Conservation (phyloP, 2,113 vertebrate species). For the Ondatra zibethicus region DNA sequence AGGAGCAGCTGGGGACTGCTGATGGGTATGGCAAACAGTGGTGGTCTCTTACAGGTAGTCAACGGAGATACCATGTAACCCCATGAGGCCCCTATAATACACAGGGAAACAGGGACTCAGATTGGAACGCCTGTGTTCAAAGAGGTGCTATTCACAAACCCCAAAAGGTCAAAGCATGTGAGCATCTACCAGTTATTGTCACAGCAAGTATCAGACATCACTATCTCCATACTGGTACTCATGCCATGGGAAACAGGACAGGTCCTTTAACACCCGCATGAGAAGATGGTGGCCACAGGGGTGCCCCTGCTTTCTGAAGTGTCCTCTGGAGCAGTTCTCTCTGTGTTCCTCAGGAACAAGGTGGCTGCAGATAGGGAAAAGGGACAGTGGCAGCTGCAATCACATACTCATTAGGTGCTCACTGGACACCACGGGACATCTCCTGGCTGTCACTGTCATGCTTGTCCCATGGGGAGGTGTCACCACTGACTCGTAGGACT, state of each 20-base stretch:
- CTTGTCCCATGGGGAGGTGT: not conserved
- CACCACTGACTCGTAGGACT: not conserved
- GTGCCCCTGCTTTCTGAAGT: not conserved
- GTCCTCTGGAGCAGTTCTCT: not conserved
- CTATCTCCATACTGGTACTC: not conserved
- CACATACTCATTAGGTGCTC: not conserved
- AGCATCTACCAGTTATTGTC: accelerated
- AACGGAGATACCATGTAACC: accelerated
- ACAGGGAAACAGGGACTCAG: accelerated
- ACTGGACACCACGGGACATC: too few relatives aligned
- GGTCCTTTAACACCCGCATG: accelerated
- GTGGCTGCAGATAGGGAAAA: not conserved
- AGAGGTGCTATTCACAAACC: not conserved
- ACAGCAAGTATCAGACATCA: not conserved
- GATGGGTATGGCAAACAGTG: accelerated
- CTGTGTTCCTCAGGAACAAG: not conserved
- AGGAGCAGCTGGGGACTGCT: not conserved
- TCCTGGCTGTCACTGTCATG: not conserved
- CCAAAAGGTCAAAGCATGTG: not conserved
- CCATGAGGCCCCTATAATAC: not conserved
- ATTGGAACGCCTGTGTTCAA: accelerated
- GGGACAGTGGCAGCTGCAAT: not conserved
- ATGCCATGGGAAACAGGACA: accelerated
- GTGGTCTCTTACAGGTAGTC: not conserved
- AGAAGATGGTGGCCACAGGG: too few relatives aligned